Conservation (phyloP, 2,797 vertebrate species). For the Syncerus caffer region DNA sequence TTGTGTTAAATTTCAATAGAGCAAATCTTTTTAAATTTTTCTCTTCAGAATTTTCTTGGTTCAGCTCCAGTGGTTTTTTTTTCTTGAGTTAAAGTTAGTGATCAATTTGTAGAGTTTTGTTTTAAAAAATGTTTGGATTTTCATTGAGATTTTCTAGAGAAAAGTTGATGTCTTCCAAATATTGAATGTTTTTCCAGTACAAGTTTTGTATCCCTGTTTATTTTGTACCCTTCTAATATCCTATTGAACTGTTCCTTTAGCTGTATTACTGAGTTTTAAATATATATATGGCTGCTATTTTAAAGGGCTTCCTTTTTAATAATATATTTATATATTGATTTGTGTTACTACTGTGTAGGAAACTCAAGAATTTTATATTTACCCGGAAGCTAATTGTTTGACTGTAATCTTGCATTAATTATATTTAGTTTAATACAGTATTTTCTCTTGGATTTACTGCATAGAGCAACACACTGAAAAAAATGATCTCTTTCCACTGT, state of each 20-base stretch:
- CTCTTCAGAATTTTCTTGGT: neutral
- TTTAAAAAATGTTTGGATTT: neutral
- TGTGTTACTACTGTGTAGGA: neutral
- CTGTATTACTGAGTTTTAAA: neutral
- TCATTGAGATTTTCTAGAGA: neutral
- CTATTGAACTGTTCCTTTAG: neutral
- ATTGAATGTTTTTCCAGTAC: neutral
- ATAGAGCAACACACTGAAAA: neutral
- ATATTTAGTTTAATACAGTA: neutral
- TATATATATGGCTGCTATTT: neutral
- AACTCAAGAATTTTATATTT: neutral
- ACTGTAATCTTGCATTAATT: neutral
- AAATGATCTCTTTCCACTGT: neutral
- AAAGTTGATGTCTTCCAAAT: neutral
- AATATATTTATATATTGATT: neutral
- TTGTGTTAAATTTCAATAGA: neutral
- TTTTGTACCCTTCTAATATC: neutral
- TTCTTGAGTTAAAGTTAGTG: neutral
- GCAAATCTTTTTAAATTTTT: neutral
- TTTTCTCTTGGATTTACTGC: neutral
- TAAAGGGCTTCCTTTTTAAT: neutral
- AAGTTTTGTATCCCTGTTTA: neutral
- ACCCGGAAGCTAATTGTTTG: neutral
- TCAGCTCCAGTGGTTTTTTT: neutral
- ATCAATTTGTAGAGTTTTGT: neutral